Evolutionary conservation across 1,140 invertebrate genomes (phyloP).

Genomic region (Lepidostoma basale): DNA sequence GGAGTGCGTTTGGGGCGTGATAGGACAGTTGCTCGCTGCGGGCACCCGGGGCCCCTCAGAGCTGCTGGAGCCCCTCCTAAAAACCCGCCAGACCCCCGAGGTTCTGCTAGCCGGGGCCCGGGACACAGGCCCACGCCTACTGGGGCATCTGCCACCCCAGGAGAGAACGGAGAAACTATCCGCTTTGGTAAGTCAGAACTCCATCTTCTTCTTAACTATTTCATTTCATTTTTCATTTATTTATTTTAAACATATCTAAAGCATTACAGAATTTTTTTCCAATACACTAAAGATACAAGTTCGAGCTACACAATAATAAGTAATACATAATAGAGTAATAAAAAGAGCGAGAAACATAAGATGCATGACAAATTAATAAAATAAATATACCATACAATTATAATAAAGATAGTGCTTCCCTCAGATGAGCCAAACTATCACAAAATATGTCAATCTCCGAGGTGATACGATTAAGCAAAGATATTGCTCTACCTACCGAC

Average conservation of each 20-base stretch:
- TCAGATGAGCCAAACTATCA: no score
- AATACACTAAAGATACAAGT: no score
- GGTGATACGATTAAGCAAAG: no score
- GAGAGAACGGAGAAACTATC: slow-evolving; percentile 60
- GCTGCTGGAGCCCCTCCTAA: slow-evolving; percentile 61
- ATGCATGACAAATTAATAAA: no score
- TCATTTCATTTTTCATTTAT: neutral
- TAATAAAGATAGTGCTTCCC: no score
- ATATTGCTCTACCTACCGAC: no score
- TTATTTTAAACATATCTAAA: neutral
- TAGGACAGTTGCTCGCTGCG: slow-evolving; percentile 59
- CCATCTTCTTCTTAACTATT: no score
- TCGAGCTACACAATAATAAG: no score
- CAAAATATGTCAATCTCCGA: no score
- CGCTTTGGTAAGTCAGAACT: slow-evolving; percentile 19
- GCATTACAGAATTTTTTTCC: neutral
- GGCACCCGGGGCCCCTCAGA: slow-evolving; percentile 51
- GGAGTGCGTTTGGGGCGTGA: slow-evolving; percentile 43
- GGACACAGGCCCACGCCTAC: slow-evolving; percentile 77
- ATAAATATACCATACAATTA: no score
- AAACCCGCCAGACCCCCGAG: slow-evolving; percentile 68
- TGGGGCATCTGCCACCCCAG: slow-evolving; percentile 64
- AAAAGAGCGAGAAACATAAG: no score
- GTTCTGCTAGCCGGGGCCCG: slow-evolving; percentile 79
- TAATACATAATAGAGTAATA: no score